Conservation (phyloP, 2,113 vertebrate species). For the Solea senegalensis region DNA sequence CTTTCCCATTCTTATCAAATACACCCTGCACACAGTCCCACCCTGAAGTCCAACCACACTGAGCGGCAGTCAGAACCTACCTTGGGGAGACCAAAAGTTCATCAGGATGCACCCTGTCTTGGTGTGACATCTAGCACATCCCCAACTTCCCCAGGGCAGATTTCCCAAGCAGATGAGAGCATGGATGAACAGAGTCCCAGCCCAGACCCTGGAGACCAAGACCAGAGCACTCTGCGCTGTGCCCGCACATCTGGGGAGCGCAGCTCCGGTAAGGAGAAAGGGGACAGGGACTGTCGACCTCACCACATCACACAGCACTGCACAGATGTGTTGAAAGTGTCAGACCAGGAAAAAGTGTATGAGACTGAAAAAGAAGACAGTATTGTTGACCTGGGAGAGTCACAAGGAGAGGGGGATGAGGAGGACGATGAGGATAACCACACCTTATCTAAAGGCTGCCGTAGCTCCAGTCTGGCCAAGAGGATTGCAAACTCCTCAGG, state of each 20-base stretch:
- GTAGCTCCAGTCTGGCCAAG: constrained; percentile 87
- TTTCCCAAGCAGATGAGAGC: constrained; percentile 52
- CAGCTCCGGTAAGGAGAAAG: constrained; percentile 67
- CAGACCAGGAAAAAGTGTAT: constrained; percentile 17
- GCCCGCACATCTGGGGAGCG: constrained; percentile 78
- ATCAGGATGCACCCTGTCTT: constrained; percentile 50
- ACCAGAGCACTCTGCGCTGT: constrained; percentile 78
- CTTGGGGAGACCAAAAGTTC: constrained; percentile 53
- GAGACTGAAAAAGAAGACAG: constrained; percentile 68
- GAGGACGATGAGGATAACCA: constrained; percentile 75
- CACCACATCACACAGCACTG: constrained; percentile 35
- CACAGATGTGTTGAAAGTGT: constrained; percentile 57
- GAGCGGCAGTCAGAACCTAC: constrained; percentile 56
- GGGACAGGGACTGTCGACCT: constrained; percentile 31
- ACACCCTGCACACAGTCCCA: constrained; percentile 50
- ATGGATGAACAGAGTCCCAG: constrained; percentile 55
- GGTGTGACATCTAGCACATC: constrained; percentile 23
- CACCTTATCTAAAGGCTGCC: constrained; percentile 82
- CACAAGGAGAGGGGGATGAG: constrained; percentile 74
- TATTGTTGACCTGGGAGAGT: constrained; percentile 75
- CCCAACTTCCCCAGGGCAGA: constrained; percentile 31
- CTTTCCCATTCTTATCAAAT: constrained; percentile 48
- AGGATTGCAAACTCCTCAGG: constrained; percentile 97
- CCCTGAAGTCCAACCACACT: constrained; percentile 44
- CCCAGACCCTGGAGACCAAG: constrained; percentile 66